A percentile compares a stretch with the other conserved stretches of the same genome.
Conservation (phyloP, 2,113 vertebrate species). For the Ameiurus melas region DNA sequence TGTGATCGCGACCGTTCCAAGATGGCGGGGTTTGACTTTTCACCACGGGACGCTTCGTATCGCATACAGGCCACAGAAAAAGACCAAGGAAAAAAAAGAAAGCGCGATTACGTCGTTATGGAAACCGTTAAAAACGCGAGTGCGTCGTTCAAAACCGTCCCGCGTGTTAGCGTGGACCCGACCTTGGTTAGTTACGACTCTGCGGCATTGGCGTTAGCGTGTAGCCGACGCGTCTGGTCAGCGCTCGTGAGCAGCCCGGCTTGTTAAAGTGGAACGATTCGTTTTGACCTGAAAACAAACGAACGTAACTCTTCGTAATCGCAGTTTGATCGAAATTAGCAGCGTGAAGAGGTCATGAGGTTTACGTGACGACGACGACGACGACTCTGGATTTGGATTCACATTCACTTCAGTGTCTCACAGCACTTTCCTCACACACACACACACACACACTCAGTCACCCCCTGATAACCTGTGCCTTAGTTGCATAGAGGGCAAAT, state of each 20-base stretch:
- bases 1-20: not conserved
- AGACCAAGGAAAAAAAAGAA: not conserved
- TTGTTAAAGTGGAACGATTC: not conserved
- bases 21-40: not conserved
- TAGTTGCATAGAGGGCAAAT: slow-evolving; percentile 38
- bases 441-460: slow-evolving; percentile 37
- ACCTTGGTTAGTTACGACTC: not conserved
- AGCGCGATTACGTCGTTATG: not conserved
- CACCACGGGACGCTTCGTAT: not conserved
- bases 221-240: not conserved
- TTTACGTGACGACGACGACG: not conserved
- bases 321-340: slow-evolving; percentile 1
- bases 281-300: not conserved
- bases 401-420: slow-evolving; percentile 29
- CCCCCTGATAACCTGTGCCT: slow-evolving; percentile 17
- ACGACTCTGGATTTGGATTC: not conserved
- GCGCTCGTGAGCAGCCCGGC: not conserved
- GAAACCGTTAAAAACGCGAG: not conserved
- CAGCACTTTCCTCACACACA: slow-evolving; percentile 28
- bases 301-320: not conserved
- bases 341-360: slow-evolving; percentile 3
- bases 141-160: no score
- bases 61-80: not conserved
- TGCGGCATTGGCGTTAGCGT: not conserved
- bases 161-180: no score